phyloP scores from a whole-genome alignment of 2,888 invertebrate genomes.

The Macrophya alboannulata region DNA sequence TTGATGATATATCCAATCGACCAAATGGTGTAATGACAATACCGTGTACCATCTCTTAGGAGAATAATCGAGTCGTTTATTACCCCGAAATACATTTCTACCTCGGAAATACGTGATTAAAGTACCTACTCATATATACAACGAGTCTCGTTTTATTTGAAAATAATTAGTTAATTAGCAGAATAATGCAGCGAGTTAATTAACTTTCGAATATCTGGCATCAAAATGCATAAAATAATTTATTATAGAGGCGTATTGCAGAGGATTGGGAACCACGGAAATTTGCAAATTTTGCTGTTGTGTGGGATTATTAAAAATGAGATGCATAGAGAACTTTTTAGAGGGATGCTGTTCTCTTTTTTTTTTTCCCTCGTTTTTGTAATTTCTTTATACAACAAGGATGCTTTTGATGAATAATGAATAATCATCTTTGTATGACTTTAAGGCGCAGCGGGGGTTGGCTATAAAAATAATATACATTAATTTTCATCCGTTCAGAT shows the following conservation, averaged over 20 bases:
- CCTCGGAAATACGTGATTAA: too few relatives aligned
- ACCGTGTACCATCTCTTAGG: background rate
- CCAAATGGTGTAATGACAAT: background rate
- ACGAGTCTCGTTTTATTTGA: background rate
- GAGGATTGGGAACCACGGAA: background rate
- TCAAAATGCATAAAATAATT: background rate
- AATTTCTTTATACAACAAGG: background rate
- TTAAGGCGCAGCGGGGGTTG: background rate
- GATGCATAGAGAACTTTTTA: background rate
- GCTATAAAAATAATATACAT: background rate
- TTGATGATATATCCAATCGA: background rate
- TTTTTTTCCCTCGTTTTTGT: background rate
- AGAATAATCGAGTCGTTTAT: background rate
- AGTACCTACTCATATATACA: too few relatives aligned
- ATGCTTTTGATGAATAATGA: constrained; percentile 18
- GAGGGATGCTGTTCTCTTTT: background rate
- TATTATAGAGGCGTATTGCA: background rate
- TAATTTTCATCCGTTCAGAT: constrained; percentile 27
- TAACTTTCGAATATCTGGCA: background rate
- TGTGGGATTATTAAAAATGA: background rate
- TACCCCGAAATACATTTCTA: background rate
- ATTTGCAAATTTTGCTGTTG: background rate
- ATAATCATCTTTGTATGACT: background rate
- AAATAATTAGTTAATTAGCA: background rate
- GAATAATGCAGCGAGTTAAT: background rate